Evolutionary conservation across 2,113 vertebrate species (phyloP), one percentile per base, ranked within the genome.

Genomic region (Hypomesus transpacificus): DNA sequence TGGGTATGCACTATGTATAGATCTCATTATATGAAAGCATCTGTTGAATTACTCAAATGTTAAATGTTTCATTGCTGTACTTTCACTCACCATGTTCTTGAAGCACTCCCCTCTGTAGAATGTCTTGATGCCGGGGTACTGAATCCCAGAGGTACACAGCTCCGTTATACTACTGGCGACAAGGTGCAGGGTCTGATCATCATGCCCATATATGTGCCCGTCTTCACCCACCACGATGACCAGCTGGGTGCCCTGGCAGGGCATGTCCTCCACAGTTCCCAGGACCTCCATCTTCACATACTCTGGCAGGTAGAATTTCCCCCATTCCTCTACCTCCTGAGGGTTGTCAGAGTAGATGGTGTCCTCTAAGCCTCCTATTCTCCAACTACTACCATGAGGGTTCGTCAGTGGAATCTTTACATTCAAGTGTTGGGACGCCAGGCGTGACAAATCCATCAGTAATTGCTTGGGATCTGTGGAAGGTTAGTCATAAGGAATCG

Each of bases 181-280:
- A 21, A 66, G 11, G 56, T 85, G 82, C 62, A 87, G 76, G 22
- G 65, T 53, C 13, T 86, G 75, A 56, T 66, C 84, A 61, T 81
- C 77, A 9, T 76, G 84, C 14, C 14, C 81, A 2, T 77, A 88
- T 6, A 88, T 0, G 5, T 62, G 52, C 18, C 11, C 0, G 8
- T 86, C 66, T 62, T 78, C 79, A 24, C 77, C 77, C 26, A 69
- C 76, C 80, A 88, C 82, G 67, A 88, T 54, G 22, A 88, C 28
- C 3, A 88, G 80, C 58, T 82, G 68, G 1, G 62, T 80, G 54
- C 53, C 61, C 0, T 24, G 63, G 5, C 18, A 79, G 0, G 57
- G 21, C 0, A 53, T 69, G 14, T 75, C 65, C 63, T 73, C 9
- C 8, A 80, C 71, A 3, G 71, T 66, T 21, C 85, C 83, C 0